phyloP scores from a whole-genome alignment of 2,113 vertebrate genomes.

The Pyrgilauda ruficollis region DNA sequence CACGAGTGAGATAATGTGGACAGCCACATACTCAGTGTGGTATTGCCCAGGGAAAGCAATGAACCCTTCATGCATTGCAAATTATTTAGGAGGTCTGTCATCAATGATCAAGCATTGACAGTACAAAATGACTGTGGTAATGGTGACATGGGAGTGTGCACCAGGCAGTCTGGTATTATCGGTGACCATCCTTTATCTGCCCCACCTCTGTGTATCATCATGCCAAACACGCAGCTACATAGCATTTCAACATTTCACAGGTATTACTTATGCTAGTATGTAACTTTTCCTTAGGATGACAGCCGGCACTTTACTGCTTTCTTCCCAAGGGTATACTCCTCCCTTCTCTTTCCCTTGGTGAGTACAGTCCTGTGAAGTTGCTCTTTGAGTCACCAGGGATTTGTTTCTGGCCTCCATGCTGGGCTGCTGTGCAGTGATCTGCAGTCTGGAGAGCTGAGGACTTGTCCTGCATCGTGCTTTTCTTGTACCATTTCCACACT shows the following conservation, averaged over 20 bases:
- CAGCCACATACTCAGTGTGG: neutral
- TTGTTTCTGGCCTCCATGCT: neutral
- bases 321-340: neutral
- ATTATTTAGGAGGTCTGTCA: neutral
- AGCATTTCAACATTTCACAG: neutral
- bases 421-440: neutral
- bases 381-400: neutral
- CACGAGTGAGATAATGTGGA: neutral
- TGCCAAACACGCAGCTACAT: neutral
- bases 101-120: neutral
- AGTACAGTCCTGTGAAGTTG: neutral
- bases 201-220: constrained; percentile 11
- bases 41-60: neutral
- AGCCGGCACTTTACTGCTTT: neutral
- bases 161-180: neutral
- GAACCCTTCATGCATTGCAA: neutral
- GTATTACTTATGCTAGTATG: neutral
- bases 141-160: neutral
- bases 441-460: neutral
- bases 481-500: constrained; percentile 26
- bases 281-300: neutral
- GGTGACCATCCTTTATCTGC: constrained; percentile 4
- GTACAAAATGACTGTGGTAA: neutral
- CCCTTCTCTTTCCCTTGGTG: neutral
- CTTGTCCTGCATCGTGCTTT: neutral